A percentile compares a stretch with the other conserved stretches of the same genome.
phyloP scores from a whole-genome alignment of 2,113 vertebrate species.

The Platysteira castanea region DNA sequence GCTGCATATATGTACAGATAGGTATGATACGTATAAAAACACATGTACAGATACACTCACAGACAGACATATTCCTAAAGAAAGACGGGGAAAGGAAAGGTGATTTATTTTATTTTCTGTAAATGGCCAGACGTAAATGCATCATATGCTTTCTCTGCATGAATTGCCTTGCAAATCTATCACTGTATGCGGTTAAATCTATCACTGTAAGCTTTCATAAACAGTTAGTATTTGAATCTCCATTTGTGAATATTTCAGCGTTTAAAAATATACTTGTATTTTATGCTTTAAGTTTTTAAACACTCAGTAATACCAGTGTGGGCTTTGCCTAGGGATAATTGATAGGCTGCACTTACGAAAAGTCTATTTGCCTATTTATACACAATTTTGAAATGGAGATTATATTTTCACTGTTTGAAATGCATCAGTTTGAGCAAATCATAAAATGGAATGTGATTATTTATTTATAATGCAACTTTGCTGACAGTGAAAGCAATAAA shows the following conservation, averaged over 20 bases:
- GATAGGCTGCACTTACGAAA: not conserved
- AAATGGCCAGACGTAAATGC: not conserved
- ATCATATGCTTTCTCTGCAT: not conserved
- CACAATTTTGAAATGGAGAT: not conserved
- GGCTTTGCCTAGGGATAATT: not conserved
- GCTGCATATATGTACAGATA: not conserved
- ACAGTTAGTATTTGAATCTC: not conserved
- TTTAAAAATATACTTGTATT: not conserved
- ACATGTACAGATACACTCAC: not conserved
- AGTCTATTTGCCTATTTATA: not conserved
- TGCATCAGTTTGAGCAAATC: not conserved
- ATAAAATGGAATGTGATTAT: not conserved
- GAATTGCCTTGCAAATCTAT: not conserved
- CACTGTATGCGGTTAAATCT: not conserved
- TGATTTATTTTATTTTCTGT: not conserved
- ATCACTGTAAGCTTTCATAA: not conserved
- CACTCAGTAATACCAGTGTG: not conserved
- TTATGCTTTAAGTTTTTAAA: not conserved
- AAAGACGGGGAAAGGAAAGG: not conserved
- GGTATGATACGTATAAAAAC: not conserved
- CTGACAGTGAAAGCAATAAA: not conserved
- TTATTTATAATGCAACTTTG: slow-evolving; percentile 50
- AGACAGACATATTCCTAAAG: not conserved
- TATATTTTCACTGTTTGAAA: not conserved
- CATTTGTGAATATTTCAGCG: not conserved